phyloP scores from a whole-genome alignment of 2,888 invertebrate species.

The Mesochorus sp. region DNA sequence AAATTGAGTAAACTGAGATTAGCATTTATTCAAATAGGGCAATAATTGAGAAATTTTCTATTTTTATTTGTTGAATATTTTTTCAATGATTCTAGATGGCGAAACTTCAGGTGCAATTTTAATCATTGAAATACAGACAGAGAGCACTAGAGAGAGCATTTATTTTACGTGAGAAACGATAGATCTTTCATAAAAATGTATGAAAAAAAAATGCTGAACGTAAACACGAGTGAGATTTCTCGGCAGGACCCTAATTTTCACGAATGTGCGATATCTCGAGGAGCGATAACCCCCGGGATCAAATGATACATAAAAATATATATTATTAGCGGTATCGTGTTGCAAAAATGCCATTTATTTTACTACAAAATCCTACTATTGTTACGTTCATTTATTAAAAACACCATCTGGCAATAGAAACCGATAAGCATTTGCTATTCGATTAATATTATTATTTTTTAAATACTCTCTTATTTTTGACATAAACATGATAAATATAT shows the following conservation, averaged over 20 bases:
- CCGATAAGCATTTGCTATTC: constrained; percentile 24
- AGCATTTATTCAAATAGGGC: too few relatives aligned
- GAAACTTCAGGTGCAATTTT: too few relatives aligned
- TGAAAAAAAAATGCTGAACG: too few relatives aligned
- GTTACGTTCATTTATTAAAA: not conserved
- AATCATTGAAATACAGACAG: too few relatives aligned
- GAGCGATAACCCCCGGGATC: too few relatives aligned
- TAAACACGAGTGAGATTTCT: too few relatives aligned
- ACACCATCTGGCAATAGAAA: constrained; percentile 25
- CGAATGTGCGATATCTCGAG: too few relatives aligned
- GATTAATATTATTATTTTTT: not conserved
- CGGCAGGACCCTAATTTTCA: too few relatives aligned
- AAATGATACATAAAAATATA: not conserved
- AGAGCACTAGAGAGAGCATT: too few relatives aligned
- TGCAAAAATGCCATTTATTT: not conserved
- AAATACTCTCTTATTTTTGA: not conserved
- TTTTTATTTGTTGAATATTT: not conserved
- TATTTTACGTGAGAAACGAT: too few relatives aligned
- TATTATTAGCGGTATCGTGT: constrained; percentile 10
- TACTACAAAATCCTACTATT: not conserved
- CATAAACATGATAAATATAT: not conserved
- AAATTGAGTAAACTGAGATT: not conserved
- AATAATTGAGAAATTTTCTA: not conserved
- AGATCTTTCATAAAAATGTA: too few relatives aligned
- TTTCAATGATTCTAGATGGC: too few relatives aligned